phyloP scores from a whole-genome alignment of 2,113 vertebrate species.

The Entosphenus tridentatus region DNA sequence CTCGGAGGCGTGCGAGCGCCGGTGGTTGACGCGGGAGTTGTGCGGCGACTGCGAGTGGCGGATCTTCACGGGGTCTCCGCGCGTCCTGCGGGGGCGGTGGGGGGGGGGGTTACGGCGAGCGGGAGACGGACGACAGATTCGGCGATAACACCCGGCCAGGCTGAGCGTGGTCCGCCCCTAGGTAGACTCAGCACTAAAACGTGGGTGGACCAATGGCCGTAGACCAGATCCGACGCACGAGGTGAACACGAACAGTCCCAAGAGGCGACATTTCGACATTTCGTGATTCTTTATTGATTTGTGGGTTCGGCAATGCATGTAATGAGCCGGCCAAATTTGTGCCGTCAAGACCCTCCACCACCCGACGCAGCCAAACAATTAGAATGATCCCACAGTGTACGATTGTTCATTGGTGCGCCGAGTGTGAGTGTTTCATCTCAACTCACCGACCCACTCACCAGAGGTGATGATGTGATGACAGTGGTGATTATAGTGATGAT shows the following conservation, averaged over 20 bases:
- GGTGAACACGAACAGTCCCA: neutral
- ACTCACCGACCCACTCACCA: too few species aligned
- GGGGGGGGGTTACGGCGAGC: constrained; percentile 4
- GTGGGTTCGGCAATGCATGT: too few species aligned
- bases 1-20: constrained; percentile 50
- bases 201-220: neutral
- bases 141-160: neutral
- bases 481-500: too few species aligned
- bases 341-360: too few species aligned
- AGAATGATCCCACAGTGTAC: too few species aligned
- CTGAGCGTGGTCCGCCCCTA: neutral
- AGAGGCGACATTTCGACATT: neutral
- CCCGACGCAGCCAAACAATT: too few species aligned
- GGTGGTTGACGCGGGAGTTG: constrained; percentile 44
- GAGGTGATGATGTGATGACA: too few species aligned
- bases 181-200: neutral
- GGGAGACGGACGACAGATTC: neutral
- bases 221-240: neutral
- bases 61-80: constrained; percentile 50
- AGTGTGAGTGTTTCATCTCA: too few species aligned
- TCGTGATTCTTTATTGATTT: too few species aligned
- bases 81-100: constrained; percentile 29
- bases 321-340: too few species aligned
- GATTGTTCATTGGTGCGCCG: too few species aligned
- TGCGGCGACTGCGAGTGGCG: constrained; percentile 51